These are phyloP conservation scores for Danionella cerebrum DNA, from an alignment of 2,113 vertebrate genomes.

Conservation along the genomic window DNA sequence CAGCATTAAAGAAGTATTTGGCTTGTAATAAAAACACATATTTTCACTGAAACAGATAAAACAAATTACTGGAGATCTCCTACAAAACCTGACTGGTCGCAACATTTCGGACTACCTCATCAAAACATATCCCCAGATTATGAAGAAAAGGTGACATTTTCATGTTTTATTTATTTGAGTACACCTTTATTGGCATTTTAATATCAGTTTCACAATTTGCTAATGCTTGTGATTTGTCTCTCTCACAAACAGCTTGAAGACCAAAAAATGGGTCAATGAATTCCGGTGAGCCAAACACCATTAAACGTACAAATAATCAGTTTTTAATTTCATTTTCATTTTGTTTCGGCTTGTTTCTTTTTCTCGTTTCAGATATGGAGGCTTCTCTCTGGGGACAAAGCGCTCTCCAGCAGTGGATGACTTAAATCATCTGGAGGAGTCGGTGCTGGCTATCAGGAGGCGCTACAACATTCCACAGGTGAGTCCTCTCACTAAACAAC, in stretches of 20 bases:
- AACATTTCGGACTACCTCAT: slow-evolving; percentile 94
- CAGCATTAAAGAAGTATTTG: no score
- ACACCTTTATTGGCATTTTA: neutral
- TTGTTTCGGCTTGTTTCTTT: neutral
- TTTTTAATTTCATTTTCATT: neutral
- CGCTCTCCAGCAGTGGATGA: slow-evolving; percentile 50
- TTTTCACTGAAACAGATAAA: slow-evolving; percentile 24
- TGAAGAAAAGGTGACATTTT: slow-evolving; percentile 81
- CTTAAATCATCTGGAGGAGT: slow-evolving; percentile 39
- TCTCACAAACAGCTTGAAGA: slow-evolving; percentile 64
- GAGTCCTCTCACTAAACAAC: no score
- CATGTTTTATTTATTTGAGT: neutral
- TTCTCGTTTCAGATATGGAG: slow-evolving; percentile 74
- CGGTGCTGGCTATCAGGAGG: slow-evolving; percentile 51
- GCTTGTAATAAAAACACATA: no score
- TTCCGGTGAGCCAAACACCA: slow-evolving; percentile 68
- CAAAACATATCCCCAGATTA: slow-evolving; percentile 90
- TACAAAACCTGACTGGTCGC: slow-evolving; percentile 86
- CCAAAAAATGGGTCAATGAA: slow-evolving; percentile 87
- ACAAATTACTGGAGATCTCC: slow-evolving; percentile 67
- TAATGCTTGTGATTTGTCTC: neutral
- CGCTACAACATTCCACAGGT: slow-evolving; percentile 61
- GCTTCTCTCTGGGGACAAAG: slow-evolving; percentile 75
- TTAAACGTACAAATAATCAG: neutral
- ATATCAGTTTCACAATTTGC: neutral